phyloP scores from a whole-genome alignment of 2,888 invertebrate species.

The Lucinisca nassula region DNA sequence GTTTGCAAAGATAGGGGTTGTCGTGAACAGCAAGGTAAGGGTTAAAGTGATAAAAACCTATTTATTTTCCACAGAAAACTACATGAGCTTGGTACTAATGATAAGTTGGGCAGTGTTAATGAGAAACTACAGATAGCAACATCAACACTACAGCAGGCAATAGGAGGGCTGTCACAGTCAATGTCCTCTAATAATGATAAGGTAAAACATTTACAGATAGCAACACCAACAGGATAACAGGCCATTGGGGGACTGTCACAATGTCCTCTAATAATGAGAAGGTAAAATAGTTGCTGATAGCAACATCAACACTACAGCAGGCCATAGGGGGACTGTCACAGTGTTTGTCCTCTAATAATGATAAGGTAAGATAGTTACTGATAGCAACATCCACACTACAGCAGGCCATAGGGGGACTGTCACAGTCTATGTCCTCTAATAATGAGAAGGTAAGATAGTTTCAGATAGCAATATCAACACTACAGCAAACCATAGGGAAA shows the following conservation, averaged over 20 bases:
- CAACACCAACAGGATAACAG: too few species aligned
- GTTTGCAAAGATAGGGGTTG: too few species aligned
- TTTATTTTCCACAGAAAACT: constrained; percentile 78
- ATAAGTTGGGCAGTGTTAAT: constrained; percentile 83
- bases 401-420: constrained; percentile 85
- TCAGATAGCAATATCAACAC: too few species aligned
- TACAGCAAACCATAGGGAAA: too few species aligned
- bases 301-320: constrained; percentile 86
- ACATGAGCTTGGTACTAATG: constrained; percentile 81
- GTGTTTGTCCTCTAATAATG: constrained; percentile 76
- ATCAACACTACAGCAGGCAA: constrained; percentile 86
- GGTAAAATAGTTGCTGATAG: constrained; percentile 85
- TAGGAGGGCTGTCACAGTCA: constrained; percentile 83
- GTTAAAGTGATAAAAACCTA: too few species aligned
- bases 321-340: constrained; percentile 85
- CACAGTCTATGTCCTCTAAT: constrained; percentile 74
- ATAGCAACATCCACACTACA: constrained; percentile 86
- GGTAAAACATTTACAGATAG: too few species aligned
- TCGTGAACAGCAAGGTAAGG: too few species aligned
- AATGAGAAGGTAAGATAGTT: constrained; percentile 85
- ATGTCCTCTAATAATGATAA: constrained; percentile 81
- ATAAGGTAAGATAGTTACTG: constrained; percentile 85
- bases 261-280: too few species aligned
- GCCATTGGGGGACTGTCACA: too few species aligned
- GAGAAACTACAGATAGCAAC: constrained; percentile 85